Conservation (phyloP, 35 echinoderm and acorn worm species). For the Stichopus chloronotus region DNA sequence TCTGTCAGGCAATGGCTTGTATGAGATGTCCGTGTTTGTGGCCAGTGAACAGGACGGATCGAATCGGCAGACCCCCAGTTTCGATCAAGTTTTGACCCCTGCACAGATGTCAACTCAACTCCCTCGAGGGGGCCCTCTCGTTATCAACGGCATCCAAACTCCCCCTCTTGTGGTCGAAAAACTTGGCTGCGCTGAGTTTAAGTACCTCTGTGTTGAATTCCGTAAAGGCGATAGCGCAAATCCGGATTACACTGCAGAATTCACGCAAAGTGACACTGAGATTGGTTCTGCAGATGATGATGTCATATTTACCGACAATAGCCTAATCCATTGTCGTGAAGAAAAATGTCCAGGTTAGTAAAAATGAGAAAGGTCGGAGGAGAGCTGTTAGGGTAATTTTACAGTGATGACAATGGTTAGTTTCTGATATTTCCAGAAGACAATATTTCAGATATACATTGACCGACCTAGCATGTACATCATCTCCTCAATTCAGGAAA, state of each 20-base stretch:
- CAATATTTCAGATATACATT: not conserved
- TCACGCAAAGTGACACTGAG: not conserved
- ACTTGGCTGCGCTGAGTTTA: constrained; percentile 75
- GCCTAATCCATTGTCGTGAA: constrained; percentile 17
- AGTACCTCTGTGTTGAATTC: constrained; percentile 87
- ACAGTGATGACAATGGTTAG: no score
- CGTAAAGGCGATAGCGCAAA: constrained; percentile 55
- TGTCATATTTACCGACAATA: constrained; percentile 26
- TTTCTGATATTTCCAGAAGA: not conserved
- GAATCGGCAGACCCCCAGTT: constrained; percentile 61
- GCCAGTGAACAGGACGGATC: constrained; percentile 65
- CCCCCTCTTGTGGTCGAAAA: constrained; percentile 66
- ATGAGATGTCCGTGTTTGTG: constrained; percentile 76
- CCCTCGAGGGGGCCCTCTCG: constrained; percentile 27
- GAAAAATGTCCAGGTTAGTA: constrained; percentile 25
- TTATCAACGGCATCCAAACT: constrained; percentile 65
- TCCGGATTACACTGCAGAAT: constrained; percentile 65
- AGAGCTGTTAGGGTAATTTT: no score
- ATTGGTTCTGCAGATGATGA: constrained; percentile 40
- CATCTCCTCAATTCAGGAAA: not conserved
- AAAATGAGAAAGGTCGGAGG: not conserved
- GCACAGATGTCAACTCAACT: constrained; percentile 57
- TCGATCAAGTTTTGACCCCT: constrained; percentile 73
- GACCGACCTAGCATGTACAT: not conserved
- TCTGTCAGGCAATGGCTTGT: constrained; percentile 59